phyloP scores from a whole-genome alignment of 2,888 invertebrate species.

The Phragmatobia fuliginosa region DNA sequence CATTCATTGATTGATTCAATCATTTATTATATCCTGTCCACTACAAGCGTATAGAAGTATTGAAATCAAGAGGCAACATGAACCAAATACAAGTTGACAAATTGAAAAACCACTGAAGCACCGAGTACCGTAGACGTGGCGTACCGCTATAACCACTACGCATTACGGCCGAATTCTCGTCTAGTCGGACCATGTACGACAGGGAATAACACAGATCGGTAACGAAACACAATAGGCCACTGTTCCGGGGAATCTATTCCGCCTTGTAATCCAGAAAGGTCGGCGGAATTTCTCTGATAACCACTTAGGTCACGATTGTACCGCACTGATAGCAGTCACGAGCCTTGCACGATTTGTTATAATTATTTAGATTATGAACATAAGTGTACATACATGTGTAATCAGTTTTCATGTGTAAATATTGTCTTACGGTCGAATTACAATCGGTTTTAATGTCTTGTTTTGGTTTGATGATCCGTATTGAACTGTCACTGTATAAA shows the following conservation, averaged over 20 bases:
- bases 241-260: constrained; percentile 71
- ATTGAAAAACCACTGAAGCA: constrained; percentile 62
- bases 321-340: constrained; percentile 66
- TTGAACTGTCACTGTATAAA: background rate
- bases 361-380: constrained; percentile 51
- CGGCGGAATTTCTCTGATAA: constrained; percentile 78
- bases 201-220: constrained; percentile 68
- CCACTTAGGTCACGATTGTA: constrained; percentile 76
- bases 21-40: constrained; percentile 25
- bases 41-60: constrained; percentile 26
- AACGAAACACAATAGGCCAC: constrained; percentile 71
- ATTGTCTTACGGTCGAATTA: background rate
- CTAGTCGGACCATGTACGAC: constrained; percentile 45
- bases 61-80: constrained; percentile 43
- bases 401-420: constrained; percentile 21
- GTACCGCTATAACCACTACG: constrained; percentile 51
- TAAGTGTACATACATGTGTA: constrained; percentile 31
- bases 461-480: background rate
- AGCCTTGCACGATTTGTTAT: constrained; percentile 43
- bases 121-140: constrained; percentile 36
- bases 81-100: constrained; percentile 55
- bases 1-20: background rate
- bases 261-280: constrained; percentile 80
- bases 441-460: background rate
- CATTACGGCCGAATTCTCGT: constrained; percentile 53